phyloP scores from a whole-genome alignment of 2,797 vertebrate species.

The Dendrocincla fuliginosa region DNA sequence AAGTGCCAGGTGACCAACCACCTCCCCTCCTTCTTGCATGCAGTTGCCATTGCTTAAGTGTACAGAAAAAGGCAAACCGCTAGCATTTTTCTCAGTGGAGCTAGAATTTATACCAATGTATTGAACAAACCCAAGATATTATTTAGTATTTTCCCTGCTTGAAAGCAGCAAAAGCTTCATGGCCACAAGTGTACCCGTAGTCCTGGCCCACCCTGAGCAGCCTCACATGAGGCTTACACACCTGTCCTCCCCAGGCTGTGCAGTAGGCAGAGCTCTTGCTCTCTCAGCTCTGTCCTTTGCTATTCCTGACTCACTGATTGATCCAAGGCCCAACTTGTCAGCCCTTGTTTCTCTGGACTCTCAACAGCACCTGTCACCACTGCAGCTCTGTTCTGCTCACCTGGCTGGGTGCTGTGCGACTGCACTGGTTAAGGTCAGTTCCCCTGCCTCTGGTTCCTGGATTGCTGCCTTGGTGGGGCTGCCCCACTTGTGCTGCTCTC shows the following conservation, averaged over 20 bases:
- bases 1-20: background rate
- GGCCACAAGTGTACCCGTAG: background rate
- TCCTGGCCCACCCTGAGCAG: background rate
- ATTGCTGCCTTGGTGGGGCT: background rate
- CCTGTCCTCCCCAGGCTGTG: background rate
- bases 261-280: background rate
- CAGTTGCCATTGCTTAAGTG: background rate
- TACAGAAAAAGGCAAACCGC: background rate
- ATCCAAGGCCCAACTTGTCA: background rate
- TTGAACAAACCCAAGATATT: background rate
- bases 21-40: background rate
- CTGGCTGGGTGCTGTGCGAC: background rate
- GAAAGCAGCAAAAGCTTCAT: background rate
- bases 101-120: background rate
- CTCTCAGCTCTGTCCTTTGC: background rate
- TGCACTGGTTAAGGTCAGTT: no score
- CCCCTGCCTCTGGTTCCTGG: background rate
- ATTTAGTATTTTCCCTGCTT: background rate
- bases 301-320: background rate
- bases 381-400: background rate
- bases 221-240: accelerated
- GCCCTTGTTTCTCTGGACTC: background rate
- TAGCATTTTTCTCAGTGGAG: background rate
- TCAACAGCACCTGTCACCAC: background rate
- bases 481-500: background rate